Base-by-base conservation (phyloP, 2,797 vertebrate genomes). In the Malurus leucopterus region DNA sequence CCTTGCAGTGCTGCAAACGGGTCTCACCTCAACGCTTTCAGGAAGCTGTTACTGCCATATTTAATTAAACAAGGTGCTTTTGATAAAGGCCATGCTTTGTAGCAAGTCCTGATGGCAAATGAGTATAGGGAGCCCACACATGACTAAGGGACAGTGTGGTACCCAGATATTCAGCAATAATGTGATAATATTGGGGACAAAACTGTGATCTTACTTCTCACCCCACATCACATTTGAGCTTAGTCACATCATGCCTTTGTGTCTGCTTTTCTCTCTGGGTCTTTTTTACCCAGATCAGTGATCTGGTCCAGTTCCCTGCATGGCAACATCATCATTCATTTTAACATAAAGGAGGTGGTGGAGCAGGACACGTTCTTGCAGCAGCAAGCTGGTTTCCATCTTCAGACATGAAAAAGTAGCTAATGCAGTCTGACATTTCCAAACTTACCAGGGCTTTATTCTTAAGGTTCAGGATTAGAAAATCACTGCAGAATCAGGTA, bases 21-120 rank as follows among this genome's bases (percentile, higher is more conserved):
- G 81, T 77, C 50, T 91, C n/a, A 8, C 73, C 27, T 40, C 41
- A 67, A 87, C 24, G 46, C 32, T 65, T 90, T 69, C 50, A 59
- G 55, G 87, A 86, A 88, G 49, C 43, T 78, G 62, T 40, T 83
- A 65, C 50, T 91, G 58, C 61, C 63, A 43, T 58, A 70, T 46
- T 84, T 49, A 83, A 61, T 69, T 92, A 76, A 94, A 92, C 34
- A 93, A 86, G n/a, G 53, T 67, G 22, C 34, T 86, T 91, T 84
- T 91, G 63, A 84, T 86, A 88, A 93, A 90, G 59, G 2, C 34
- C 64, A 59, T 71, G n/a, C 40, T 49, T 89, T 68, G 11, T 30
- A 65, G 55, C 24, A 81, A 54, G 21, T 17, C 32, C 18, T 74
- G 36, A 65, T 69, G 73, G 22, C 30, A 73, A 40, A 41, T 36